Percentiles rank a stretch among this genome's conserved stretches.
Evolutionary conservation across 2,888 invertebrate species (phyloP).

Genomic region (Glaucopsyche alexis): DNA sequence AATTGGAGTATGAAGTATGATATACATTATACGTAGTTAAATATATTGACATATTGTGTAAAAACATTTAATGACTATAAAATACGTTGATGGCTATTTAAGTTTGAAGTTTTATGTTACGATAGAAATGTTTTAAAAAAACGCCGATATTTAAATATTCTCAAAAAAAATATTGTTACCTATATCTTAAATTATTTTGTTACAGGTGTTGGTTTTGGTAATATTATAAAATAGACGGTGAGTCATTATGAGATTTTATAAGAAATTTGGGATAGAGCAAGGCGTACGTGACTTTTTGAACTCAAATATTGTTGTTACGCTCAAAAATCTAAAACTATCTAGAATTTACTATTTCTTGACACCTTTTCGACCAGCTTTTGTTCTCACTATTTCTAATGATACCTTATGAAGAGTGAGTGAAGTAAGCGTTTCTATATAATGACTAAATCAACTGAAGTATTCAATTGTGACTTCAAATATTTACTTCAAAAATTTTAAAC

Average conservation of each 20-base stretch:
- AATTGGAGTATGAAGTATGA: too few species aligned
- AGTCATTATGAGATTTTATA: not conserved
- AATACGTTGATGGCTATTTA: too few species aligned
- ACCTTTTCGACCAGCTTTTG: not conserved
- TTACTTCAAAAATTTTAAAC: conserved; percentile 12
- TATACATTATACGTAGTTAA: too few species aligned
- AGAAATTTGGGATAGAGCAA: not conserved
- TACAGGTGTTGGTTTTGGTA: conserved; percentile 23
- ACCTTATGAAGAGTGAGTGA: not conserved
- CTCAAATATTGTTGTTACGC: conserved; percentile 5
- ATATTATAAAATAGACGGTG: conserved; percentile 7
- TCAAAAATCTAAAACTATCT: not conserved
- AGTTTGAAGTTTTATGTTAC: too few species aligned
- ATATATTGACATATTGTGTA: too few species aligned
- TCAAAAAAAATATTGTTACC: too few species aligned
- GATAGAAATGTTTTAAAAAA: too few species aligned
- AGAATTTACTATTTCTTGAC: not conserved
- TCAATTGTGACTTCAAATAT: not conserved
- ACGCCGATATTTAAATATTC: too few species aligned
- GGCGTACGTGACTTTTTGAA: conserved; percentile 7
- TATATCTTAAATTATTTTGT: not conserved
- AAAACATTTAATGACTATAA: too few species aligned
- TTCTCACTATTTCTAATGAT: not conserved
- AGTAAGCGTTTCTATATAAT: not conserved
- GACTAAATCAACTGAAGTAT: not conserved